Base-by-base conservation (phyloP, 2,113 vertebrate genomes). In the Canis aureus region DNA sequence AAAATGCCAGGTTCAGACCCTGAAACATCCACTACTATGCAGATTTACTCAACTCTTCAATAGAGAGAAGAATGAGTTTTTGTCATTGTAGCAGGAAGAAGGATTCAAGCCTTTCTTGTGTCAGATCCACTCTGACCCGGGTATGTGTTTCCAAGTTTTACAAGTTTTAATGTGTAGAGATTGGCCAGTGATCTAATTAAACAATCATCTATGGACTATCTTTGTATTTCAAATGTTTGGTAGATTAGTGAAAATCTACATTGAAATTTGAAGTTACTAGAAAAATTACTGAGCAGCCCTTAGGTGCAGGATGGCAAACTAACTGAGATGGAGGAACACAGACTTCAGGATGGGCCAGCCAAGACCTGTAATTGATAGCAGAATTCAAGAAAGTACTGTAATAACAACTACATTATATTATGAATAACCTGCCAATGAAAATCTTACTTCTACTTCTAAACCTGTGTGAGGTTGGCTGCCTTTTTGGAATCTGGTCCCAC, bases 1-100 rank as follows among this genome's bases (percentile, higher is more conserved):
- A 16, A 53, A 91, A 19, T 89, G 19, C 59, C 59, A 89, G 59
- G n/a, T 73, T 85, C 12, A 74, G 60, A 87, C 13, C 23, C 74
- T 82, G 49, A 90, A 93, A 91, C 17, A 60, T 43, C 62, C 32
- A 84, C 93, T 83, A 57, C 6, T 91, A 12, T 92, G 57, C 51
- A 88, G 32, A 87, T 97, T 59, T 71, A 64, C 84, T 60, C 96
- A 69, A 80, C 79, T 97, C 29, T 13, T 96, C 51, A 66, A 19
- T 12, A 59, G 55, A 94, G 78, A 73, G 51, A 92, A 83, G 92
- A 43, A 29, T 62, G 32, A n/a, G 0, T 78, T 92, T 94, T 92
- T 35, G 27, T 80, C 29, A 76, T 20, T 89, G 43, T 3, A 60
- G 19, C 22, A 74, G 27, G 13, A 80, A 88, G 22, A 83, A 35